A percentile compares a stretch with the other conserved stretches of the same genome.
Evolutionary conservation across 2,113 vertebrate species (phyloP).

Genomic region (Perccottus glenii): DNA sequence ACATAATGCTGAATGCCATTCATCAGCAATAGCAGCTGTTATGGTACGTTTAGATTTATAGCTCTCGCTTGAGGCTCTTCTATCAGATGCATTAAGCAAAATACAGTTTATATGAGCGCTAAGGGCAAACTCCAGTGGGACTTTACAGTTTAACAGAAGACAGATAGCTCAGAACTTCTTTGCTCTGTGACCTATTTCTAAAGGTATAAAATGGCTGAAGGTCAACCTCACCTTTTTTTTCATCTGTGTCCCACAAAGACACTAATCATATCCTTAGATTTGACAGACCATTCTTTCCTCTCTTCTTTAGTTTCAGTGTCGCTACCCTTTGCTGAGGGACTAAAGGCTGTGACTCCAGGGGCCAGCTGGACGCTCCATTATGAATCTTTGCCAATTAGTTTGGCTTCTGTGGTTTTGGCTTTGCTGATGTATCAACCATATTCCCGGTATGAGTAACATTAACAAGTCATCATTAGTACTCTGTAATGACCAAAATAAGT

Average conservation of each 20-base stretch:
- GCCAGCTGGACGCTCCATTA: constrained; percentile 12
- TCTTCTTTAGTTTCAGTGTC: constrained; percentile 2
- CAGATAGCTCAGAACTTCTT: constrained; percentile 5
- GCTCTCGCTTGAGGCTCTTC: constrained; percentile 8
- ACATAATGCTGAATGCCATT: neutral
- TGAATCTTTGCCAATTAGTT: constrained; percentile 28
- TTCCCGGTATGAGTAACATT: too few relatives aligned
- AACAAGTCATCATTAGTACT: too few relatives aligned
- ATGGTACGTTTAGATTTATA: constrained; percentile 8
- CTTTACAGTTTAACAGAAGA: neutral
- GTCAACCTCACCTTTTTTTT: constrained; percentile 16
- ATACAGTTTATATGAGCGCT: neutral
- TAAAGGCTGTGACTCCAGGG: constrained; percentile 14
- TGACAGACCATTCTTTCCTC: constrained; percentile 20
- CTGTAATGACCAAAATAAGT: neutral
- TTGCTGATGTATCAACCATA: too few relatives aligned
- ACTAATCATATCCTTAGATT: constrained; percentile 46
- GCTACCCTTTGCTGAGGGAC: neutral
- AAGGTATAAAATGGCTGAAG: constrained; percentile 48
- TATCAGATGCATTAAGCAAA: constrained; percentile 1
- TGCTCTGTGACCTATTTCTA: constrained; percentile 6
- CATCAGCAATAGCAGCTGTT: constrained; percentile 18
- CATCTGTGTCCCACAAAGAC: constrained; percentile 24
- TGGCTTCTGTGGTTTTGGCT: neutral
- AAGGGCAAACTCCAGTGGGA: neutral